Percentiles rank a stretch among this genome's conserved stretches.
These are phyloP conservation scores for Siphlonurus alternatus DNA, from an alignment of 2,888 invertebrate species.

Conservation along the genomic window DNA sequence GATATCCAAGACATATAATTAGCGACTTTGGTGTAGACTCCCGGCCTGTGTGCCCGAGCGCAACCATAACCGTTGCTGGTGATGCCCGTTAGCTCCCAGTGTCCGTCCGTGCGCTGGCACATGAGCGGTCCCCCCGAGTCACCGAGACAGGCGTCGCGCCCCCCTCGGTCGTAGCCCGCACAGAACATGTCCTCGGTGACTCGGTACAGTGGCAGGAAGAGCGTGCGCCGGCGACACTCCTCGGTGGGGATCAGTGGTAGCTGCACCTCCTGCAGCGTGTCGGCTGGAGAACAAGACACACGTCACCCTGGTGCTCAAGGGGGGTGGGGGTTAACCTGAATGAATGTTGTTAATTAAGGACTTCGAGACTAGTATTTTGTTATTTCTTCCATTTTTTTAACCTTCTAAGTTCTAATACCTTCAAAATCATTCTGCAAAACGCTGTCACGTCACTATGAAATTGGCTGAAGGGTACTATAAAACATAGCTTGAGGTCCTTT, in stretches of 20 bases:
- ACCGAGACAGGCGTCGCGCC: conserved; percentile 62
- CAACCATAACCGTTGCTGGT: conserved; percentile 70
- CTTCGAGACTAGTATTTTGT: no score
- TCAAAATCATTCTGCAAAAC: no score
- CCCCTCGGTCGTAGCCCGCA: conserved; percentile 62
- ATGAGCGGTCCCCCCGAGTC: conserved; percentile 67
- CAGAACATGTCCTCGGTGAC: conserved; percentile 71
- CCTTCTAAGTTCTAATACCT: no score
- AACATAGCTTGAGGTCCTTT: no score
- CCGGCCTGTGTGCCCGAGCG: conserved; percentile 58
- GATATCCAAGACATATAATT: conserved; percentile 59
- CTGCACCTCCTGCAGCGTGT: conserved; percentile 66
- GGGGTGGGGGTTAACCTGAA: no score
- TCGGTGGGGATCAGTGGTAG: conserved; percentile 60
- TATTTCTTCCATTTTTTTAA: no score
- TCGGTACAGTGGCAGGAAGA: conserved; percentile 55
- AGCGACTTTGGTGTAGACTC: conserved; percentile 63
- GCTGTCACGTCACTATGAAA: no score
- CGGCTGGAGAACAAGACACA: conserved; percentile 44
- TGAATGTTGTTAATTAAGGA: neutral
- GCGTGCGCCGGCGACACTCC: conserved; percentile 55
- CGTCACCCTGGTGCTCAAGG: no score
- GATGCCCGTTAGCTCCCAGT: conserved; percentile 36
- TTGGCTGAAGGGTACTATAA: no score
- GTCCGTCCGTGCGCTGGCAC: conserved; percentile 42